Base-by-base conservation (phyloP, 2,113 vertebrate species). In the Pelecanus crispus region DNA sequence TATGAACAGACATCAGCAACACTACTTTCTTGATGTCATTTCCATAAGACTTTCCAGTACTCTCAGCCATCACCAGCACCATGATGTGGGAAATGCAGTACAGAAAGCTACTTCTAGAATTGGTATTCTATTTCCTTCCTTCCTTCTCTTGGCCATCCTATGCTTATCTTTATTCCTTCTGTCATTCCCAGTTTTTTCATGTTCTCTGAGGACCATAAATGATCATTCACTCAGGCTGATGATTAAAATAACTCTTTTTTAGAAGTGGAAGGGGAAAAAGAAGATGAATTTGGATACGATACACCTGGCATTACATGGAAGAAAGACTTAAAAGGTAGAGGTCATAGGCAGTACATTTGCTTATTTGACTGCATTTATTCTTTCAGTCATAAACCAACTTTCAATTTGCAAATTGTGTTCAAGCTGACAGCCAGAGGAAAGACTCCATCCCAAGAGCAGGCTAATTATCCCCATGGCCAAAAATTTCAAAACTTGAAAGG, bases 401-500 rank as follows among this genome's bases (percentile, higher is more conserved):
- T 92, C 81, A 71, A 34, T 93, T 91, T 92, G 56, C 71, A 92
- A 97, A 94, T 97, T 95, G 84, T 94, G 74, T 95, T 92, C 56
- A 89, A 96, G 47, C 21, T 91, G 75, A 87, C 93, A 96, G 89
- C 81, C 70, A 95, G 81, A 93, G 58, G 81, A 95, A 81, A 77
- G 25, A 17, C 26, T 65, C 34, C 61, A 94, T 79, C 59, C 70
- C 73, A 80, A 68, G 61, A 81, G 71, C 3, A 10, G 63, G 38
- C 52, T 94, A 96, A 97, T 97, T 97, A 97, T 95, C 62, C 32
- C 61, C 74, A 59, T 62, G 86, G 85, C 77, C 90, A 95, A 95
- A 96, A 68, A 95, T 66, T 87, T 95, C 65, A 92, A 90, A 94
- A 95, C 74, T 91, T 95, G 71, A 95, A 96, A 92, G 73, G 17